Percentiles rank a stretch among this genome's conserved stretches.
Conservation (phyloP, 1,140 invertebrate species). For the Bicyclus anynana region DNA sequence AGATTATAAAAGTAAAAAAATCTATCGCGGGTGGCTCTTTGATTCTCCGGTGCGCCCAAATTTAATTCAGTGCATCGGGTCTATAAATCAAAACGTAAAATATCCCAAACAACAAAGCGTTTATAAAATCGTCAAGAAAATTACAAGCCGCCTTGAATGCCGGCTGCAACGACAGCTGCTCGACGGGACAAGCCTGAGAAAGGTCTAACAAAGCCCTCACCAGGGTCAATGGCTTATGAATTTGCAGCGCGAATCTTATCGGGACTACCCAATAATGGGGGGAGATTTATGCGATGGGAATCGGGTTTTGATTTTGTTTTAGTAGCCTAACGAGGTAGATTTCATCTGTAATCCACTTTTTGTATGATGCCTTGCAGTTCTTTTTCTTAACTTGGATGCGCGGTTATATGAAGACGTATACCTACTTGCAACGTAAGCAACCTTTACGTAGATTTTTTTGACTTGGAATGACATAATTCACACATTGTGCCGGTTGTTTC, state of each 20-base stretch:
- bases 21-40: neutral
- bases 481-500: too few relatives aligned
- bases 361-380: neutral
- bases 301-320: slow-evolving; percentile 28
- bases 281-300: slow-evolving; percentile 42
- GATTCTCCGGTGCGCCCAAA: neutral
- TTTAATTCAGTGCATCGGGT: neutral
- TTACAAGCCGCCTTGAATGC: slow-evolving; percentile 33
- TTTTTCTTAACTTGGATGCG: too few relatives aligned
- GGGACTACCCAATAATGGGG: slow-evolving; percentile 30
- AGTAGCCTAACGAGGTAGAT: slow-evolving; percentile 25
- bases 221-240: slow-evolving; percentile 46
- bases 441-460: too few relatives aligned
- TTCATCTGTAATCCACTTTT: neutral
- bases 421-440: too few relatives aligned
- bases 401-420: too few relatives aligned
- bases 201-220: slow-evolving; percentile 35
- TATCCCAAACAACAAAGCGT: slow-evolving; percentile 7
- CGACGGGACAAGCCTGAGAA: slow-evolving; percentile 32
- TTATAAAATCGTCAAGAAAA: slow-evolving; percentile 35
- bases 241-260: slow-evolving; percentile 44
- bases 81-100: slow-evolving; percentile 7
- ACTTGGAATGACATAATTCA: too few relatives aligned
- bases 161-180: slow-evolving; percentile 49
- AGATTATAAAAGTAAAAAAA: neutral